These are phyloP conservation scores for Orthonevra nobilis DNA, from an alignment of 2,888 invertebrate genomes.

Conservation along the genomic window DNA sequence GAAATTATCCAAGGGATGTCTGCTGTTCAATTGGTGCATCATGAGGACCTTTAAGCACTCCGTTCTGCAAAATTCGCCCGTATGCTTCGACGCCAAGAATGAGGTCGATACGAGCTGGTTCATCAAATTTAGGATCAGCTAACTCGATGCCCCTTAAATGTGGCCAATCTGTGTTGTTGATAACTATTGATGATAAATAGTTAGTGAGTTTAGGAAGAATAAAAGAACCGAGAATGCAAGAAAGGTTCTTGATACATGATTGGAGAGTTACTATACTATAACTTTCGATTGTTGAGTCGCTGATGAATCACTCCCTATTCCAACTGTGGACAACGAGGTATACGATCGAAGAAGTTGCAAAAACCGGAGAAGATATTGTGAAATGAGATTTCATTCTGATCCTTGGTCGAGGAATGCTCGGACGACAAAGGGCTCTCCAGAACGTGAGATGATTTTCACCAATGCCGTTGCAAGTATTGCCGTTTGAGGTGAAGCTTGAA, in stretches of 20 bases:
- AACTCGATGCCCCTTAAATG: not conserved
- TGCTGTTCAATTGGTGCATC: slow-evolving; percentile 10
- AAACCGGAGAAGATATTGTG: slow-evolving; percentile 1
- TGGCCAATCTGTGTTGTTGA: not conserved
- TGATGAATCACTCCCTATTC: slow-evolving; percentile 22
- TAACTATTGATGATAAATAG: slow-evolving; percentile 4
- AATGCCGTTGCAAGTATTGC: slow-evolving; percentile 15
- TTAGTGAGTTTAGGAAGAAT: slow-evolving; percentile 18
- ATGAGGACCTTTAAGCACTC: slow-evolving; percentile 16
- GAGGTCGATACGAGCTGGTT: slow-evolving; percentile 23
- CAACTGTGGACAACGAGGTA: no score
- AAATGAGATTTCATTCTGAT: slow-evolving; percentile 16
- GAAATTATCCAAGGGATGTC: slow-evolving; percentile 22
- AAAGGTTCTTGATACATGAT: slow-evolving; percentile 9
- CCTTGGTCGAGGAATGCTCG: slow-evolving; percentile 24
- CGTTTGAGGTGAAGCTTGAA: not conserved
- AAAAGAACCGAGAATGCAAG: slow-evolving; percentile 6
- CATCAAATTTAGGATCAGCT: slow-evolving; percentile 15
- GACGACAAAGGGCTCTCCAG: slow-evolving; percentile 2
- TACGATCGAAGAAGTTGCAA: slow-evolving; percentile 3
- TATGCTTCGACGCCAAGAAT: slow-evolving; percentile 16
- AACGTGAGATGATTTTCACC: slow-evolving; percentile 10
- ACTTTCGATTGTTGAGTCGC: slow-evolving; percentile 16
- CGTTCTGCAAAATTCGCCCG: slow-evolving; percentile 6
- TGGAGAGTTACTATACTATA: slow-evolving; percentile 2